These are phyloP conservation scores for Drosophila koepferae DNA, from an alignment of 2,888 invertebrate genomes.

Conservation along the genomic window DNA sequence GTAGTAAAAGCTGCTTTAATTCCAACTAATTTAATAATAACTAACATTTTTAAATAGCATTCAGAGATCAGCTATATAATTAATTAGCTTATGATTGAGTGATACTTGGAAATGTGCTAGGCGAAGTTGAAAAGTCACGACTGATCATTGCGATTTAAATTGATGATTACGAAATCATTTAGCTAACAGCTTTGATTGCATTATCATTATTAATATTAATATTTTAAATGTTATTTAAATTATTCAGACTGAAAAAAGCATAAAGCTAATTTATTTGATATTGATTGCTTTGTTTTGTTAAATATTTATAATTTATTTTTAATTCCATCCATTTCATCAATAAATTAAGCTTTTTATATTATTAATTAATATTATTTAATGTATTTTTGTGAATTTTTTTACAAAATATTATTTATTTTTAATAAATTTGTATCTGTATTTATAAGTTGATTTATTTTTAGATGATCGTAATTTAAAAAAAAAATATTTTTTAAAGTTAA, in stretches of 20 bases:
- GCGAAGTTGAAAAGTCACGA: constrained; percentile 46
- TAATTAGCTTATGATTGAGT: constrained; percentile 25
- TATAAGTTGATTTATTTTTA: too few species aligned
- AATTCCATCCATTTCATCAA: too few species aligned
- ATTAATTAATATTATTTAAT: too few species aligned
- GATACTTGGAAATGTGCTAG: constrained; percentile 23
- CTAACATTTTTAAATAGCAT: neutral
- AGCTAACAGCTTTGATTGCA: neutral
- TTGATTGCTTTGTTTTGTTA: neutral
- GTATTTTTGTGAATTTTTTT: too few species aligned
- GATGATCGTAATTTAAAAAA: too few species aligned
- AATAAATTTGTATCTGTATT: too few species aligned
- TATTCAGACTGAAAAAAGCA: neutral
- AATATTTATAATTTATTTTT: neutral
- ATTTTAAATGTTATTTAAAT: neutral
- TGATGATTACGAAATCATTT: neutral
- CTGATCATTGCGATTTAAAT: constrained; percentile 2
- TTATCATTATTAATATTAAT: neutral
- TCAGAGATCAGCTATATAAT: constrained; percentile 18
- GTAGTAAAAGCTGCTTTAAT: neutral
- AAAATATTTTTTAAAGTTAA: too few species aligned
- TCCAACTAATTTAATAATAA: constrained; percentile 1
- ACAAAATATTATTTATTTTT: too few species aligned
- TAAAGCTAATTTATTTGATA: neutral
- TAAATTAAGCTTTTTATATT: too few species aligned